Percentiles rank a stretch among this genome's conserved stretches.
Conservation (phyloP, 2,113 vertebrate genomes). For the Acrocephalus arundinaceus region DNA sequence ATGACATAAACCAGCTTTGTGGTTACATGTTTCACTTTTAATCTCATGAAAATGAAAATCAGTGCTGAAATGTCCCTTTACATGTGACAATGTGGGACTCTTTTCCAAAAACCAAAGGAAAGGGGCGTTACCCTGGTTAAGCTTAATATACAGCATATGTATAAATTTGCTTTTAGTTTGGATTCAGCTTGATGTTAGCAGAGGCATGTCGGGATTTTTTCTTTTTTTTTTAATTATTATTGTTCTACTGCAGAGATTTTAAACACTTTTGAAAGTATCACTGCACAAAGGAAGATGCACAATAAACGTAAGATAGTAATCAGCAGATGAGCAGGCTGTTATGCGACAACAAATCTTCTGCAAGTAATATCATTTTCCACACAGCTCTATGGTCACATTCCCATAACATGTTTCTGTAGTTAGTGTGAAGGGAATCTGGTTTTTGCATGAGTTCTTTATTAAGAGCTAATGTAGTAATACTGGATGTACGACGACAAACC, state of each 20-base stretch:
- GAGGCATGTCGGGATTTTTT: slow-evolving; percentile 31
- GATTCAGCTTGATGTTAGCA: slow-evolving; percentile 24
- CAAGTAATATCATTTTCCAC: slow-evolving; percentile 63
- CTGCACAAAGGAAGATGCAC: slow-evolving; percentile 14
- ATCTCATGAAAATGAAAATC: slow-evolving; percentile 85
- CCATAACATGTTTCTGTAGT: slow-evolving; percentile 59
- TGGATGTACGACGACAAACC: slow-evolving; percentile 64
- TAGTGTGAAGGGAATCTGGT: slow-evolving; percentile 66
- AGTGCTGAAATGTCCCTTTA: slow-evolving; percentile 79
- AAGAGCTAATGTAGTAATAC: slow-evolving; percentile 70
- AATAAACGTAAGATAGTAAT: neutral
- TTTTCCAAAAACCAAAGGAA: slow-evolving; percentile 73
- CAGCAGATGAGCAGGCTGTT: slow-evolving; percentile 25
- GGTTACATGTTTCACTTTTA: slow-evolving; percentile 87
- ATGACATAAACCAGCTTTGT: slow-evolving; percentile 92
- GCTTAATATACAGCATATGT: slow-evolving; percentile 75
- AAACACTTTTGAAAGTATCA: slow-evolving; percentile 32
- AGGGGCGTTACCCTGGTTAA: slow-evolving; percentile 73
- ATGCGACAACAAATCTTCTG: slow-evolving; percentile 55
- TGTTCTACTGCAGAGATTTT: neutral
- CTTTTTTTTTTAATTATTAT: neutral
- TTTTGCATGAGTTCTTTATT: slow-evolving; percentile 73
- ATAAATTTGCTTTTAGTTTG: slow-evolving; percentile 64
- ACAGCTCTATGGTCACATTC: slow-evolving; percentile 48
- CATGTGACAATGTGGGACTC: slow-evolving; percentile 78